Conservation (phyloP, 2,113 vertebrate genomes). For the Onychostruthus taczanowskii region DNA sequence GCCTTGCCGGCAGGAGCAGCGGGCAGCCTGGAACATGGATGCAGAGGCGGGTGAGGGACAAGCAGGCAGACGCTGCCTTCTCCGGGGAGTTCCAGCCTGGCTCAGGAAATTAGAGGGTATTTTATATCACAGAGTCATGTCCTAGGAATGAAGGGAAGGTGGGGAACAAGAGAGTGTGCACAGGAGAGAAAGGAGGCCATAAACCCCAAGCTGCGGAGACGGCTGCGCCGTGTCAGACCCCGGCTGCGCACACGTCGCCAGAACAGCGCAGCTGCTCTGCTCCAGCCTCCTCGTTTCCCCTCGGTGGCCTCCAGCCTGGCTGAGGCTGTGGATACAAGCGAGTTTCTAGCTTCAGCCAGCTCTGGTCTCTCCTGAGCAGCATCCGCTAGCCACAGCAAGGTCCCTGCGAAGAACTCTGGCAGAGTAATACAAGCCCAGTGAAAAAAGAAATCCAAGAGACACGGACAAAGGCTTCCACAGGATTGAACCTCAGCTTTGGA, state of each 20-base stretch:
- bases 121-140: slow-evolving; percentile 40
- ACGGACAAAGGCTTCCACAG: background rate
- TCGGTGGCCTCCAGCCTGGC: slow-evolving; percentile 11
- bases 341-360: slow-evolving; percentile 10
- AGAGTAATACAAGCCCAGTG: background rate
- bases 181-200: background rate
- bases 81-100: background rate
- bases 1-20: background rate
- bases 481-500: background rate
- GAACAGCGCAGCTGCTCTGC: slow-evolving; percentile 8
- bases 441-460: background rate
- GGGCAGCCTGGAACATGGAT: background rate
- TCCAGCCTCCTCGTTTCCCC: slow-evolving; percentile 9
- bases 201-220: background rate
- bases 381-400: background rate
- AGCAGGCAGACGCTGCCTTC: background rate
- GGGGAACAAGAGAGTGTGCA: background rate
- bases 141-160: slow-evolving; percentile 38
- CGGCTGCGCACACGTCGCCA: background rate
- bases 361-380: background rate
- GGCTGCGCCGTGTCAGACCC: background rate
- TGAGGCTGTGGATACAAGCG: background rate
- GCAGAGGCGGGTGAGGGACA: background rate
- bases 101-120: slow-evolving; percentile 52
- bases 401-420: background rate